These are phyloP conservation scores for Gasteruption jaculator DNA, from an alignment of 2,888 invertebrate species.

Conservation along the genomic window DNA sequence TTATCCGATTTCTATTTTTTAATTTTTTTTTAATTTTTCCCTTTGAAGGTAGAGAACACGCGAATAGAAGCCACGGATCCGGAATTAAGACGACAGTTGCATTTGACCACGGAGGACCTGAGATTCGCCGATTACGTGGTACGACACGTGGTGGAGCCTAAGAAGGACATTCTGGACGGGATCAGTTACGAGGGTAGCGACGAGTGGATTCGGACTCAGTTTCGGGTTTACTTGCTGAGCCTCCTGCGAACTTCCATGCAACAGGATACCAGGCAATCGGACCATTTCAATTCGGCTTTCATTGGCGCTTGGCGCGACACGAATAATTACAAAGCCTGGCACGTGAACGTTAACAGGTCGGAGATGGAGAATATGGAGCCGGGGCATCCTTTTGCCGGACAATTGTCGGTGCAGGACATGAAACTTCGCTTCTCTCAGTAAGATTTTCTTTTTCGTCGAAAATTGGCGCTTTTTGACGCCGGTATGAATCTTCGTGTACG, in stretches of 20 bases:
- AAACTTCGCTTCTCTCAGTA: conserved; percentile 86
- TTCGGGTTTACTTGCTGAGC: conserved; percentile 79
- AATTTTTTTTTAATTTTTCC: conserved; percentile 3
- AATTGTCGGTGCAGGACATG: conserved; percentile 91
- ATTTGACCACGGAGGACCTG: conserved; percentile 89
- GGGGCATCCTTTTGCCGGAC: conserved; percentile 93
- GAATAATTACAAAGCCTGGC: conserved; percentile 85
- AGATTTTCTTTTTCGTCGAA: conserved; percentile 47
- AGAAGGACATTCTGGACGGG: conserved; percentile 67
- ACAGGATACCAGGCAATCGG: conserved; percentile 73
- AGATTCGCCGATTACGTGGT: conserved; percentile 93
- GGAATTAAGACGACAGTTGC: conserved; percentile 76
- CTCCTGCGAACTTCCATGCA: conserved; percentile 74
- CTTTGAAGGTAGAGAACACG: conserved; percentile 68
- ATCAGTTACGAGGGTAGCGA: conserved; percentile 91
- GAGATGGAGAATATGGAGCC: conserved; percentile 54
- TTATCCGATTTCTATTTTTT: background rate
- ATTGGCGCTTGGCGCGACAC: conserved; percentile 82
- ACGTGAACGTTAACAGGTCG: conserved; percentile 52
- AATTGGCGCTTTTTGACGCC: too few species aligned
- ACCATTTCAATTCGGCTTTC: conserved; percentile 84
- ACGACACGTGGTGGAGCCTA: conserved; percentile 61
- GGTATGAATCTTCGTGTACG: too few species aligned
- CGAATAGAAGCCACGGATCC: conserved; percentile 80
- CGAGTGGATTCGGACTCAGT: conserved; percentile 94